Conservation (phyloP, 2,888 invertebrate species). For the Thumatha senex region DNA sequence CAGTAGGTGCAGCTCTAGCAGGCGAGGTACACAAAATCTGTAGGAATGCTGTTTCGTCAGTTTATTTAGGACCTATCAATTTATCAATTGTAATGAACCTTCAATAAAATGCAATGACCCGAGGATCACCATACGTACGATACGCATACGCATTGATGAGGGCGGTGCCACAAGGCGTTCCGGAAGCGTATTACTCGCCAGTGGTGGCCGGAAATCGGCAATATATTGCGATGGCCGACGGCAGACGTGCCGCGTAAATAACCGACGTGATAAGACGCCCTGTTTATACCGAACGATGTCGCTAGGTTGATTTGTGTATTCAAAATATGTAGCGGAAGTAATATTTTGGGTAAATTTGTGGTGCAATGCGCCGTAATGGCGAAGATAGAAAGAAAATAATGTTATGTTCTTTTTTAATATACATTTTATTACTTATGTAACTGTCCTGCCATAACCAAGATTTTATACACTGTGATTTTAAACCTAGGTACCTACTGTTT, state of each 20-base stretch:
- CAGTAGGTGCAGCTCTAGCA: too few species aligned
- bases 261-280: constrained; percentile 52
- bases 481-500: too few species aligned
- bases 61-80: too few species aligned
- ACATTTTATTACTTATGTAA: too few species aligned
- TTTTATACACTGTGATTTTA: background rate
- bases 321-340: constrained; percentile 15
- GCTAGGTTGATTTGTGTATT: constrained; percentile 38
- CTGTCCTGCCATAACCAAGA: too few species aligned
- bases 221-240: constrained; percentile 69
- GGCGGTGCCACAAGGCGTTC: constrained; percentile 61
- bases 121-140: constrained; percentile 15
- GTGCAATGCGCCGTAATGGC: background rate
- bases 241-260: constrained; percentile 57
- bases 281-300: constrained; percentile 49
- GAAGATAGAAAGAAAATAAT: background rate
- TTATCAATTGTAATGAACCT: background rate
- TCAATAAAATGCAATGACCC: background rate
- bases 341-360: constrained; percentile 6
- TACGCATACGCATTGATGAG: constrained; percentile 39
- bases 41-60: too few species aligned
- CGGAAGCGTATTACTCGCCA: constrained; percentile 80
- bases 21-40: too few species aligned
- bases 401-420: background rate
- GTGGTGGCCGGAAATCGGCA: constrained; percentile 74